Evolutionary conservation across 2,888 invertebrate genomes (phyloP), one percentile per base, ranked within the genome.

Genomic region (Macroteleia sp.): DNA sequence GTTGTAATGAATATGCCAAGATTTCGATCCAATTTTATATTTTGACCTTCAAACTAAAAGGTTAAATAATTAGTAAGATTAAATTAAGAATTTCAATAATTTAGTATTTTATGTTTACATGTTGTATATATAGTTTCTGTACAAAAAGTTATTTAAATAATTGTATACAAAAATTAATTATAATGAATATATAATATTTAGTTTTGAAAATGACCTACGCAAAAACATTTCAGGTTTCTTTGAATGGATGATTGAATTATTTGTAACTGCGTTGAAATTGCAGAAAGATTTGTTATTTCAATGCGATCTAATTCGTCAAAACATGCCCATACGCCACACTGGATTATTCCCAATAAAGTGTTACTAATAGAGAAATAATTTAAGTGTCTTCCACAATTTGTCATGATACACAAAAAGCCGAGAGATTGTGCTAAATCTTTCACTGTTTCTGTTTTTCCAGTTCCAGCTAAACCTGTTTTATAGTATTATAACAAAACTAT

Each of bases 231-330:
- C n/a, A n/a, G n/a, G n/a, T n/a, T n/a, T n/a, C n/a, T n/a, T n/a
- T n/a, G n/a, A n/a, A n/a, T n/a, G n/a, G n/a, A n/a, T n/a, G n/a
- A n/a, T n/a, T n/a, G n/a, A n/a, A n/a, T n/a, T n/a, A n/a, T n/a
- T n/a, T n/a, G n/a, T n/a, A n/a, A n/a, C n/a, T n/a, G n/a, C n/a
- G n/a, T n/a, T n/a, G n/a, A n/a, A n/a, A n/a, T n/a, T n/a, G n/a
- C n/a, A n/a, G n/a, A n/a, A n/a, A n/a, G n/a, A n/a, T n/a, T n/a
- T n/a, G n/a, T n/a, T n/a, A 97, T 95, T 80, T 98, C 97, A 81
- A 98, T 97, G 30, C 97, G 93, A 91, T 98, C 97, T 92, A 98
- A 98, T 91, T 98, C 97, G 83, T 98, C 98, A 88, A 98, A 98
- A 90, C 98, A 98, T 1, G 97, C 97, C 98, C 98, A 98, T 1